Evolutionary conservation across 2,797 vertebrate genomes (phyloP), one percentile per base, ranked within the genome.

Genomic region (Dicrostonyx torquatus): DNA sequence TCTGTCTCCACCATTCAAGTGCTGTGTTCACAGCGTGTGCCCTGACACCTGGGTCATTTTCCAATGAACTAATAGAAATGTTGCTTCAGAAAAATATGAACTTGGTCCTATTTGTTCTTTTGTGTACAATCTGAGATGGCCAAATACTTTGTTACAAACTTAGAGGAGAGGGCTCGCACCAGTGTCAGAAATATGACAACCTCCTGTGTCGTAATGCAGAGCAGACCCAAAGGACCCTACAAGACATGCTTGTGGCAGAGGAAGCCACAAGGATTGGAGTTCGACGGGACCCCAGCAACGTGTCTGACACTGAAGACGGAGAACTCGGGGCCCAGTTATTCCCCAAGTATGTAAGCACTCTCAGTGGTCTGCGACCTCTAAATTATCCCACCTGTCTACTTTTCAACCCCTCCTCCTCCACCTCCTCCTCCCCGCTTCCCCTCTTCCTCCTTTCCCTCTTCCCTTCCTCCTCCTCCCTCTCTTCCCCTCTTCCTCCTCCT

Each of bases 271-370:
- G 73, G 75, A 34, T 68, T 95, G 84, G 87, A 77, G 88, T 94
- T 87, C 97, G 95, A 29, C 95, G 91, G 53, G 96, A 98, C 60
- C 90, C 92, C 3, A 95, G 95, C 0, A 64, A 96, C 55, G 78
- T 90, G 91, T 97, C 85, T 55, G 97, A 97, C 94, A 88, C 78
- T 53, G 98, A 97, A 37, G 97, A 98, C 80, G 95, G 90, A 93
- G 98, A 98, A 94, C 97, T 96, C 97, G 97, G 86, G 58, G 86
- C 94, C 94, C 96, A 78, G 40, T 83, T 96, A 0, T 97, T 98
- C 91, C 92, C 97, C 97, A 98, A 96, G 94, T 98, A 98, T 90
- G 98, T 98, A 94, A 96, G 95, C 93, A 80, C 89, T 94, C 77
- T 96, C 15, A 10, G 34, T 93, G 82, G 31, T 17, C 58, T 18